Conservation (phyloP, 2,888 invertebrate genomes). For the Hyposoter didymator region DNA sequence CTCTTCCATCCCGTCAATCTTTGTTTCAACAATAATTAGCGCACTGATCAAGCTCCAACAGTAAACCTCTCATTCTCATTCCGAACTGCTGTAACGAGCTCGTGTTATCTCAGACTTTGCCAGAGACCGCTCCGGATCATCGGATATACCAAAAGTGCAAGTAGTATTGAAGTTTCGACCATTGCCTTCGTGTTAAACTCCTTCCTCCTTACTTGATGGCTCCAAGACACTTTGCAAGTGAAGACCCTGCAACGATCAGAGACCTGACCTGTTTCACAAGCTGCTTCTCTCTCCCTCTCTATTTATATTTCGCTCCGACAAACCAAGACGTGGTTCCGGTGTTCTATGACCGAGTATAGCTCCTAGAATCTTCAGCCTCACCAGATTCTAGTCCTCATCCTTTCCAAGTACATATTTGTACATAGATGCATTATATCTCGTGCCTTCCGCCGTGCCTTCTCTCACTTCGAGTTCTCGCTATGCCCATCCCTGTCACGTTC, state of each 20-base stretch:
- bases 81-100: constrained; percentile 6
- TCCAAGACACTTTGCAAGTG: constrained; percentile 51
- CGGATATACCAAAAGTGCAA: constrained; percentile 32
- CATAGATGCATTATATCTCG: constrained; percentile 30
- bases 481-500: constrained; percentile 53
- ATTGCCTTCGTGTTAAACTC: constrained; percentile 22
- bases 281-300: constrained; percentile 42
- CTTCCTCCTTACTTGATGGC: constrained; percentile 21
- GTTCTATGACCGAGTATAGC: constrained; percentile 42
- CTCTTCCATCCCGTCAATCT: neutral
- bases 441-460: constrained; percentile 43
- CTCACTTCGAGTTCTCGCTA: constrained; percentile 61
- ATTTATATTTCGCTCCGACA: constrained; percentile 23
- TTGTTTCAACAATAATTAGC: constrained; percentile 2
- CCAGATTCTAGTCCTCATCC: constrained; percentile 49
- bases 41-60: constrained; percentile 10
- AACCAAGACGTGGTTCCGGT: constrained; percentile 65
- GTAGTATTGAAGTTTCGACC: constrained; percentile 52
- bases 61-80: neutral
- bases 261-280: constrained; percentile 51
- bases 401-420: constrained; percentile 28
- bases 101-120: constrained; percentile 12
- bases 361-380: constrained; percentile 53
- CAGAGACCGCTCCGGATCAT: constrained; percentile 28
- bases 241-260: constrained; percentile 53